Evolutionary conservation across 2,888 invertebrate genomes (phyloP).

Genomic region (Sussaba pulchella): DNA sequence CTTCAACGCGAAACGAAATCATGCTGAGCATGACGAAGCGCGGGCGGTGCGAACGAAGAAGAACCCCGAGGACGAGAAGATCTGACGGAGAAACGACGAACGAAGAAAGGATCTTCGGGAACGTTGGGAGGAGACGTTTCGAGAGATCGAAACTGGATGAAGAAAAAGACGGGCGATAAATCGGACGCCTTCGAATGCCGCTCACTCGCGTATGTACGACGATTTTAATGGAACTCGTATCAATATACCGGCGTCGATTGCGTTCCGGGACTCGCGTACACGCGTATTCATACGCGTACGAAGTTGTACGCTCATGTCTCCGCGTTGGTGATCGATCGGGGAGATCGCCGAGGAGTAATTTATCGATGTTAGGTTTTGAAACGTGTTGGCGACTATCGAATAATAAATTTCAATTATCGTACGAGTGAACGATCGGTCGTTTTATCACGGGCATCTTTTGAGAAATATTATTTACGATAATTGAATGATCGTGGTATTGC

Average conservation of each 20-base stretch:
- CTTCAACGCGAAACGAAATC: conserved; percentile 66
- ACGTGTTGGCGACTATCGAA: too few relatives aligned
- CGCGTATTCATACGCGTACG: background rate
- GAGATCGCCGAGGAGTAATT: too few relatives aligned
- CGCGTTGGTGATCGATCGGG: too few relatives aligned
- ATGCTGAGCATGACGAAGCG: conserved; percentile 62
- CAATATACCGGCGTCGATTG: too few relatives aligned
- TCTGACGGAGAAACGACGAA: background rate
- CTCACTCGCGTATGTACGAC: conserved; percentile 35
- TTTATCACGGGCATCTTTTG: too few relatives aligned
- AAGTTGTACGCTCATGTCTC: background rate
- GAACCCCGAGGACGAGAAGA: conserved; percentile 24
- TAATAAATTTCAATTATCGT: too few relatives aligned
- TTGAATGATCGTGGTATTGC: too few relatives aligned
- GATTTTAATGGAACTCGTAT: conserved; percentile 52
- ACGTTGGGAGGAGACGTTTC: conserved; percentile 17
- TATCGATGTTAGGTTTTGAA: too few relatives aligned
- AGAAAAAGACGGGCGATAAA: conserved; percentile 59
- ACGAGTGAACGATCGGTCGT: too few relatives aligned
- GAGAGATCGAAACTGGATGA: conserved; percentile 14
- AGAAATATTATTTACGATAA: too few relatives aligned
- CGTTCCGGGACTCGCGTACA: background rate
- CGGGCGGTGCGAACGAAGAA: conserved; percentile 59
- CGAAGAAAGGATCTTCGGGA: conserved; percentile 22
- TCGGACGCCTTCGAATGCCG: conserved; percentile 56